These are phyloP conservation scores for Villa cingulata DNA, from an alignment of 2,888 invertebrate species.

Conservation along the genomic window DNA sequence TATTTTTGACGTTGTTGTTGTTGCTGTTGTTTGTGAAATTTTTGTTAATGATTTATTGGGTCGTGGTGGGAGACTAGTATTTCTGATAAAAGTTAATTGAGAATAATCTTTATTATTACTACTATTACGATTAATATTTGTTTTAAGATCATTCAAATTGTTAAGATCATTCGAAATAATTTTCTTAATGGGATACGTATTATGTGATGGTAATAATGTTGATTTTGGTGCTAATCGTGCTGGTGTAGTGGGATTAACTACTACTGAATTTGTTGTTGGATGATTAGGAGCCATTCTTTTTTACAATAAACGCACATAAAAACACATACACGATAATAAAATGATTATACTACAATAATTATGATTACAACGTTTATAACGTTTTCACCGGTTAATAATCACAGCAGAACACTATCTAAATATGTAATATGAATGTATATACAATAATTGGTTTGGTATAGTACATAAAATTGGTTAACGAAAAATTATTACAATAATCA, in stretches of 20 bases:
- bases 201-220: constrained; percentile 21
- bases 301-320: too few relatives aligned
- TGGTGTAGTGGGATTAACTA: neutral
- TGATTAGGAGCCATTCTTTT: constrained; percentile 16
- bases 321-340: neutral
- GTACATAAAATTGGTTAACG: too few relatives aligned
- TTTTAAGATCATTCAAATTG: neutral
- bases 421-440: too few relatives aligned
- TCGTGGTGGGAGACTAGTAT: neutral
- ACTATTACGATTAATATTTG: too few relatives aligned
- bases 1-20: neutral
- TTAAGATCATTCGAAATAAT: neutral
- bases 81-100: neutral
- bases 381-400: too few relatives aligned
- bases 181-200: constrained; percentile 1
- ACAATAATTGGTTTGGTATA: too few relatives aligned
- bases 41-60: neutral
- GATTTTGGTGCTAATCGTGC: constrained; percentile 6
- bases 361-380: too few relatives aligned
- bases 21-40: neutral
- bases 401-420: too few relatives aligned
- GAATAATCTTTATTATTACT: neutral
- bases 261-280: constrained; percentile 15
- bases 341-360: neutral
- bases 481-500: too few relatives aligned